Evolutionary conservation across 92 coral and sea anemone species (phyloP), one percentile per base, ranked within the genome.

Genomic region (Siderastrea siderea): DNA sequence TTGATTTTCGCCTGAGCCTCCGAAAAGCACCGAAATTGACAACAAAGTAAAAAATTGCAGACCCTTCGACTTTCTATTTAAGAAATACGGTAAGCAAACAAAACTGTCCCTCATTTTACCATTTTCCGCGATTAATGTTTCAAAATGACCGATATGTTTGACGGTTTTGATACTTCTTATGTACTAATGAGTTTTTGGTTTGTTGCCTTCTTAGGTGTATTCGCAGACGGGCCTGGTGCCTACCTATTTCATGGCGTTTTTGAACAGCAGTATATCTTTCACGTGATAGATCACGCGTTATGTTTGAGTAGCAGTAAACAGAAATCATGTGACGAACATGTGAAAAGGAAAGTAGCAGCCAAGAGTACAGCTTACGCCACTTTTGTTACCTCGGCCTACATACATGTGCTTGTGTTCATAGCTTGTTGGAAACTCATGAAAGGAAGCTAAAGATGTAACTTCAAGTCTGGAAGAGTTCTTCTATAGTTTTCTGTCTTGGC

Each of bases 151-250:
- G 4, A 60, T 26, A n/a, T 26, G 38, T 26, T 26, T 26, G 38
- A 26, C 38, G 38, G 38, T 26, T 26, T 26, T 26, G 38, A 12
- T 26, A 26, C 38, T 26, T 26, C 38, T 26, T 26, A 26, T 26
- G 38, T 0, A 26, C 38, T 26, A 26, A 26, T 26, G 38, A 26
- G 38, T 26, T 26, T 26, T 26, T 26, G 38, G 38, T 26, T 26
- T 26, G 38, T 26, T 46, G 13, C 44, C 8, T 68, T 75, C 77
- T 26, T 26, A 90, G 94, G 94, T 44, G 85, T 94, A 13, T 88
- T 84, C 80, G 96, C 96, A 26, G 91, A 90, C 55, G 94, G 96
- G 10, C 96, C 96, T 14, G 91, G 93, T 17, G 96, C 96, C 69
- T 92, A 93, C 70, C 77, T 93, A 54, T 88, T 93, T 71, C 96